Percentiles rank a stretch among this genome's conserved stretches.
Conservation (phyloP, 2,888 invertebrate species). For the Scaptomyza caliginosa region DNA sequence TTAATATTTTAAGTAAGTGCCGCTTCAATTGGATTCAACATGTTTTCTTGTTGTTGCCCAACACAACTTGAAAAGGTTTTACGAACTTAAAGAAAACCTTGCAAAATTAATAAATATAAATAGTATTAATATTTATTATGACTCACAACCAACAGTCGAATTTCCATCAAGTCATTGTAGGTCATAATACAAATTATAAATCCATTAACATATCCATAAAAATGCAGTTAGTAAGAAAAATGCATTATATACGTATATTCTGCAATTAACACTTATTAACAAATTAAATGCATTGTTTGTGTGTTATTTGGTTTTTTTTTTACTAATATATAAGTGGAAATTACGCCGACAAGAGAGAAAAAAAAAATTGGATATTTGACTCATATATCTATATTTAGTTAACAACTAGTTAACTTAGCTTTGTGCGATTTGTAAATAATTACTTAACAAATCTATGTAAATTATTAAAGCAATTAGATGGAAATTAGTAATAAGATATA, state of each 20-base stretch:
- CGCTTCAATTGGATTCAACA: conserved; percentile 50
- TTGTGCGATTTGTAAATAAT: not conserved
- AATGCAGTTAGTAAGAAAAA: not conserved
- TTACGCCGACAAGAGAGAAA: not conserved
- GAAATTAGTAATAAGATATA: not conserved
- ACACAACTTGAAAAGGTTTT: not conserved
- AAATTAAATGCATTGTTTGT: not conserved
- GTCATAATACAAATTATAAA: not conserved
- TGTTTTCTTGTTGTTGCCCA: not conserved
- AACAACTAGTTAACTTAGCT: conserved; percentile 3
- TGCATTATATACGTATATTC: not conserved
- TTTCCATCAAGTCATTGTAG: not conserved
- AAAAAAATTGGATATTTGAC: not conserved
- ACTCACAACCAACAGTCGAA: not conserved
- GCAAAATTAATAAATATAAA: not conserved
- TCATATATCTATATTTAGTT: not conserved
- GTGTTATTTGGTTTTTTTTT: conserved; percentile 2
- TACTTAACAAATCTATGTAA: too few relatives aligned
- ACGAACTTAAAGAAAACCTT: not conserved
- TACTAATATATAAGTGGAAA: not conserved
- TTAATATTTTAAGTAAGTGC: conserved; percentile 77
- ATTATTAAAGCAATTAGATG: not conserved
- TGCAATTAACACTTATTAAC: not conserved
- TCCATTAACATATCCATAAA: not conserved
- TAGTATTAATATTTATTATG: too few relatives aligned